phyloP scores from a whole-genome alignment of 2,113 vertebrate genomes.

The Ibidorhyncha struthersii region DNA sequence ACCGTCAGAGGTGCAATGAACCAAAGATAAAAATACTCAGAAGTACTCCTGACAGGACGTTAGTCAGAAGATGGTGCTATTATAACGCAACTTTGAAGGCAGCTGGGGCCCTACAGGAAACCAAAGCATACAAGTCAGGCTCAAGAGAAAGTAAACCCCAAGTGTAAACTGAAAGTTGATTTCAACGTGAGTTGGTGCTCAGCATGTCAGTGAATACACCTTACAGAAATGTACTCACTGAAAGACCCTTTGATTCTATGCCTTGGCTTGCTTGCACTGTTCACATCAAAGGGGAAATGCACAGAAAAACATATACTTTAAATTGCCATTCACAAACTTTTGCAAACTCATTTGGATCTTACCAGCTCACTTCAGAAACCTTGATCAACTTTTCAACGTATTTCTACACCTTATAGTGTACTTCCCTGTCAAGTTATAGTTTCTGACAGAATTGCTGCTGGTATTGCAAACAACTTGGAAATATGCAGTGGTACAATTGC shows the following conservation, averaged over 20 bases:
- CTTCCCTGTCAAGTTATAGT: not conserved
- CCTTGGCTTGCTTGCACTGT: not conserved
- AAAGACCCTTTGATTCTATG: not conserved
- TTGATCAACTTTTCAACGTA: not conserved
- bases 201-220: not conserved
- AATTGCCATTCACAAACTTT: not conserved
- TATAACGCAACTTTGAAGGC: not conserved
- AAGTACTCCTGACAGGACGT: not conserved
- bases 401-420: not conserved
- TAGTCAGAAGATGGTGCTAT: conserved; percentile 60
- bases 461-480: not conserved
- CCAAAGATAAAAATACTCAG: not conserved
- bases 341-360: not conserved
- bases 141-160: not conserved
- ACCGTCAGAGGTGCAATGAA: not conserved
- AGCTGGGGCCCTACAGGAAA: not conserved
- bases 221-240: not conserved
- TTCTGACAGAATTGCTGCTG: not conserved
- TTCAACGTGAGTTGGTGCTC: not conserved
- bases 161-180: not conserved
- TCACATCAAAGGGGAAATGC: not conserved
- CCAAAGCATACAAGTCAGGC: not conserved
- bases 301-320: not conserved
- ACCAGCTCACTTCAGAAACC: not conserved
- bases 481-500: not conserved